A percentile compares a stretch with the other conserved stretches of the same genome.
Evolutionary conservation across 1,140 invertebrate genomes (phyloP).

Genomic region (Scylla paramamosain): DNA sequence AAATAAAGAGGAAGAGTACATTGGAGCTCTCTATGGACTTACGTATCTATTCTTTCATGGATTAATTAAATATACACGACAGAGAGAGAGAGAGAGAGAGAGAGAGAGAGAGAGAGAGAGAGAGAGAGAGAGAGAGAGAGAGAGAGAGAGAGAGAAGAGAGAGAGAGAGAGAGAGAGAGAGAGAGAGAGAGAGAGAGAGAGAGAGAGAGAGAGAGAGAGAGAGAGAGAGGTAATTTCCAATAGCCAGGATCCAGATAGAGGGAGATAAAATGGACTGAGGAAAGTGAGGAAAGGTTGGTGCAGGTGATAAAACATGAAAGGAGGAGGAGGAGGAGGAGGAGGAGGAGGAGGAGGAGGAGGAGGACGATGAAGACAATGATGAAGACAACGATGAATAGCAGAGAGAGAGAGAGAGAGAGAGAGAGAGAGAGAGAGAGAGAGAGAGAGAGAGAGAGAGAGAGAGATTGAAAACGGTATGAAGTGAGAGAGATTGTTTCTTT

Average conservation of each 20-base stretch:
- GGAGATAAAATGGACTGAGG: no score
- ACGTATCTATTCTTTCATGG: no score
- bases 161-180: conserved; percentile 25
- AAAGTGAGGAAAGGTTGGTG: no score
- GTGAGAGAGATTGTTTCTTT: not conserved
- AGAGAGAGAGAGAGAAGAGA: not conserved
- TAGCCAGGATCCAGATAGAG: no score
- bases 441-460: not conserved
- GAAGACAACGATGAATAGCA: not conserved
- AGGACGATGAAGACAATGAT: not conserved
- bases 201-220: not conserved
- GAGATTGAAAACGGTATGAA: not conserved
- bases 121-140: no score
- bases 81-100: conserved; percentile 37
- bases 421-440: conserved; percentile 26
- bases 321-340: no score
- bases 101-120: not conserved
- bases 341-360: not conserved
- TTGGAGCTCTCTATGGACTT: no score
- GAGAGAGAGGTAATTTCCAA: not conserved
- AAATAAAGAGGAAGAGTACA: no score
- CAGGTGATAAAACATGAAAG: no score
- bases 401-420: not conserved
- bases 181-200: conserved; percentile 28
- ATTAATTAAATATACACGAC: no score